Percentiles rank a stretch among this genome's conserved stretches.
These are phyloP conservation scores for Macroteleia sp. DNA, from an alignment of 2,888 invertebrate genomes.

Conservation along the genomic window DNA sequence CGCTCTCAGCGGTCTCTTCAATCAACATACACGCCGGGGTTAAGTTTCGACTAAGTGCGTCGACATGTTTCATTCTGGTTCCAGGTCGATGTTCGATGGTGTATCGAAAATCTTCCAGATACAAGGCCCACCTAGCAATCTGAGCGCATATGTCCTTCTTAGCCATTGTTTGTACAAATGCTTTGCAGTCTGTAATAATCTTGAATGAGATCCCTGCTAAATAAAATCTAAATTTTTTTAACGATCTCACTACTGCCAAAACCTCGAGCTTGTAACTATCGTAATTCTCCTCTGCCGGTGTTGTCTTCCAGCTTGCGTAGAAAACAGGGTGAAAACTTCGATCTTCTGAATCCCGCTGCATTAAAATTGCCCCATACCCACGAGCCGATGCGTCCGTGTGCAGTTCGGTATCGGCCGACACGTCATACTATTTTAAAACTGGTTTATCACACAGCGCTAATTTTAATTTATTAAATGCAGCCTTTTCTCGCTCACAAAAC, in stretches of 20 bases:
- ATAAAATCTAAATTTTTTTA: background rate
- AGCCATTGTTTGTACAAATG: background rate
- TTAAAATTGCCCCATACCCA: background rate
- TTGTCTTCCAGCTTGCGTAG: background rate
- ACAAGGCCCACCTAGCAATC: background rate
- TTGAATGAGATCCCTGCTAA: background rate
- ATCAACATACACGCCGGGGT: conserved; percentile 2
- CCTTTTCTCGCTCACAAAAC: background rate
- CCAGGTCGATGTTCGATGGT: background rate
- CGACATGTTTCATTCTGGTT: conserved; percentile 40
- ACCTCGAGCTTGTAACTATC: background rate
- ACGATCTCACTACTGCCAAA: background rate
- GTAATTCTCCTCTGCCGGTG: background rate
- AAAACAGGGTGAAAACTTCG: background rate
- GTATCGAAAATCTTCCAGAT: background rate
- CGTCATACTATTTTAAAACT: background rate
- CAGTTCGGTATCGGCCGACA: background rate
- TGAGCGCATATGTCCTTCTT: background rate
- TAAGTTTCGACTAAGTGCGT: conserved; percentile 29
- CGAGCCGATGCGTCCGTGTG: background rate
- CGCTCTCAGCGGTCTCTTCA: background rate
- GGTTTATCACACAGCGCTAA: background rate
- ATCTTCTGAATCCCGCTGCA: background rate
- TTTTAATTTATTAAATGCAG: background rate
- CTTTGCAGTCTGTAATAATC: background rate